A percentile compares a stretch with the other conserved stretches of the same genome.
These are phyloP conservation scores for Enteromius fasciolatus DNA, from an alignment of 2,797 vertebrate species.

Conservation along the genomic window DNA sequence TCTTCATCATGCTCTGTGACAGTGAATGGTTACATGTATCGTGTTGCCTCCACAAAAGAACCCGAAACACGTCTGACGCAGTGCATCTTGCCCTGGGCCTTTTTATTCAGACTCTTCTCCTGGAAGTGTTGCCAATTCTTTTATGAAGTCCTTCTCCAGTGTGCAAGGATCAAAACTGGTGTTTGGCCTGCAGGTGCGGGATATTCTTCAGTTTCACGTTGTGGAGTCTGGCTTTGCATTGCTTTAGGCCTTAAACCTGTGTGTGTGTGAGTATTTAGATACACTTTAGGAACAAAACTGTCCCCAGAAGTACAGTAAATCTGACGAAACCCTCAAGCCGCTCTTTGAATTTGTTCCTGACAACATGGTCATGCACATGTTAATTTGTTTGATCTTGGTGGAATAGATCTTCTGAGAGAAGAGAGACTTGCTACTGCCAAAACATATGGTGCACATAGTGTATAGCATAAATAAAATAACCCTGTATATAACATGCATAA, in stretches of 20 bases:
- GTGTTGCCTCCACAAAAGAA: slow-evolving; percentile 45
- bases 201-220: slow-evolving; percentile 37
- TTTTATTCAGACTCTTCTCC: slow-evolving; percentile 14
- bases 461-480: not conserved
- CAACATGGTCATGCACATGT: not conserved
- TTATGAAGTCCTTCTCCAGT: slow-evolving; percentile 11
- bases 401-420: not conserved
- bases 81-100: slow-evolving; percentile 30
- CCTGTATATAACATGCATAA: not conserved
- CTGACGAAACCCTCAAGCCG: not conserved
- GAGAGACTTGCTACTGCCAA: not conserved
- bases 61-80: slow-evolving; percentile 34
- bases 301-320: not conserved
- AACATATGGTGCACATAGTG: not conserved
- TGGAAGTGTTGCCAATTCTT: slow-evolving; percentile 27
- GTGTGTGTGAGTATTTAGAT: slow-evolving; percentile 3
- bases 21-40: slow-evolving; percentile 28
- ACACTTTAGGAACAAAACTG: not conserved
- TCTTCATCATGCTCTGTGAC: slow-evolving; percentile 19
- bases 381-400: not conserved
- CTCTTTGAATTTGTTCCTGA: not conserved
- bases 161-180: slow-evolving; percentile 19
- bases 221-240: not conserved
- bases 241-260: not conserved
- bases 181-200: slow-evolving; percentile 2